Evolutionary conservation across 2,113 vertebrate species (phyloP).

Genomic region (Gavialis gangeticus): DNA sequence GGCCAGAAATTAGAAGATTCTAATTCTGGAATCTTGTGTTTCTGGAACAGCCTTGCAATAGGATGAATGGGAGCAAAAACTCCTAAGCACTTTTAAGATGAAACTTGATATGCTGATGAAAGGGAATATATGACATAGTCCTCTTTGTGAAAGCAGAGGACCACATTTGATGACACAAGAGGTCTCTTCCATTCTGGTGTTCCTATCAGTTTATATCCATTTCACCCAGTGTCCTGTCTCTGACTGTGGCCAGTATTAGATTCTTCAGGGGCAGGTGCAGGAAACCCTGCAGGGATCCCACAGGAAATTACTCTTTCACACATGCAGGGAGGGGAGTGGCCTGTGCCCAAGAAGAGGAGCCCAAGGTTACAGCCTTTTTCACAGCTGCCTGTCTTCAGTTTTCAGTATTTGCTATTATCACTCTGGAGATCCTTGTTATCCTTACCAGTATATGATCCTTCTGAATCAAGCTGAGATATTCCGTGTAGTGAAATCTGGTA

Average conservation of each 20-base stretch:
- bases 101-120: neutral
- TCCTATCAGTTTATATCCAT: neutral
- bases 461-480: neutral
- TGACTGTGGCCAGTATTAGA: neutral
- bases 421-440: neutral
- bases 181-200: neutral
- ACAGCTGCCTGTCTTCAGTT: accelerated
- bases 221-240: neutral
- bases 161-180: accelerated
- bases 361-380: neutral
- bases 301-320: neutral
- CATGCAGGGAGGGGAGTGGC: accelerated
- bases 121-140: accelerated
- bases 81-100: neutral
- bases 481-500: neutral
- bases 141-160: neutral
- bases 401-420: neutral
- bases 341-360: neutral
- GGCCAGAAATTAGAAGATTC: neutral
- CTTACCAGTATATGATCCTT: neutral
- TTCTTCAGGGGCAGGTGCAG: neutral
- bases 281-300: neutral
- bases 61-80: neutral
- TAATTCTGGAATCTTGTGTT: neutral
- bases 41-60: neutral